Evolutionary conservation across 2,113 vertebrate genomes (phyloP), one percentile per base, ranked within the genome.

Genomic region (Callocephalon fimbriatum): DNA sequence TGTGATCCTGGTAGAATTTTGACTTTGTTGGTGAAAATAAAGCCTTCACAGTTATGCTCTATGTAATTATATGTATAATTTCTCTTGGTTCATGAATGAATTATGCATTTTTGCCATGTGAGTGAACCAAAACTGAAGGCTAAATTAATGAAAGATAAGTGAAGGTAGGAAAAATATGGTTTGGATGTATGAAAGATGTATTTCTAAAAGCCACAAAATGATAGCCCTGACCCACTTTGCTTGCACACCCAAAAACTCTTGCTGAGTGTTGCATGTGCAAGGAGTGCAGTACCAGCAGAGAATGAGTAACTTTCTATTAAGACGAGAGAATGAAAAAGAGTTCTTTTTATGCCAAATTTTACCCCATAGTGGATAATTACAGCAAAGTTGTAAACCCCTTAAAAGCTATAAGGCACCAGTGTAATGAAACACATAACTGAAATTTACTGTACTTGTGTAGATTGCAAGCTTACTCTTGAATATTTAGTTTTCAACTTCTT

Each of bases 351-450:
- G 94, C 97, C 96, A 97, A 90, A 84, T 90, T 96, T 95, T 93
- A 95, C 88, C 93, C 94, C 90, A 87, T 48, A 74, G 92, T 94
- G 96, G 61, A 84, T 96, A 95, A 97, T 98, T 97, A 91, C 86
- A 94, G 83, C 61, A 72, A 94, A 91, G 90, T 93, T 97, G 90
- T 97, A 98, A 98, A 96, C 91, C 87, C 68, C 94, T 96, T 96
- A 97, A 98, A 98, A 96, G 90, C 94, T 97, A 56, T 93, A 90
- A 97, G 94, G 97, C 93, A 96, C 95, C 93, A 96, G 74, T 81
- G 86, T 96, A 97, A 97, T 97, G 96, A 97, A 97, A 97, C 96
- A 98, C 97, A 47, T 97, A 95, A 96, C 90, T 83, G 88, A 97
- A 96, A 95, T 93, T 94, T 96, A 97, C 91, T 94, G 77, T 94